Base-by-base conservation (phyloP, 2,888 invertebrate species). In the Congeria kusceri region DNA sequence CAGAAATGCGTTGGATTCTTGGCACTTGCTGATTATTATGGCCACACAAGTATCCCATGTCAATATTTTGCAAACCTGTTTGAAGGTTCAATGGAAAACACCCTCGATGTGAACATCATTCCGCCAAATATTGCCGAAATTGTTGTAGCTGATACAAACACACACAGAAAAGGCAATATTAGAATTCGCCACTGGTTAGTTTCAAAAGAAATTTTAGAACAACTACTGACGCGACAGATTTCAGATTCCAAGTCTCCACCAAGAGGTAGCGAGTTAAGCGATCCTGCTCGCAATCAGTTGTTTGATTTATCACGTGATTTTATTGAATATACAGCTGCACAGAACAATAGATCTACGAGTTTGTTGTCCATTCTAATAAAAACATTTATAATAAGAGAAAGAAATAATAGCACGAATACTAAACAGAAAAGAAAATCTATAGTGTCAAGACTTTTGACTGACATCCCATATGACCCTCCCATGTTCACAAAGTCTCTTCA, bases 141-240 rank as follows among this genome's bases (percentile, higher is more conserved):
- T 7, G 53, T 53, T 20, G 18, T 53, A n/a, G 25, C 20, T 18
- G 53, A 53, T 53, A 25, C 25, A 1, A 53, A 53, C 53, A 25
- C 20, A 2, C 23, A 25, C 23, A 53, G 53, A 53, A 53, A 53
- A 25, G 25, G 25, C 53, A 53, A 53, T 25, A 53, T 53, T n/a
- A 20, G 53, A 25, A 53, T 53, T 53, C 25, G 23, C 18, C 53
- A 53, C 23, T 23, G 25, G 20, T 9, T 53, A 11, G 25, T 53
- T 25, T 20, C 53, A 23, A 20, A 53, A 25, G 53, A 53, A 53
- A 53, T 53, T 23, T 53, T 53, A 53, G 53, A 53, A 53, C 53
- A 53, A 53, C 20, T 53, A 23, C 53, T 53, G 53, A 23, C 53
- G 39, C 39, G 39, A 39, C 39, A 39, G 39, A 9, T 39, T 39